phyloP scores from a whole-genome alignment of 2,113 vertebrate species.

The Nycticryphes semicollaris region DNA sequence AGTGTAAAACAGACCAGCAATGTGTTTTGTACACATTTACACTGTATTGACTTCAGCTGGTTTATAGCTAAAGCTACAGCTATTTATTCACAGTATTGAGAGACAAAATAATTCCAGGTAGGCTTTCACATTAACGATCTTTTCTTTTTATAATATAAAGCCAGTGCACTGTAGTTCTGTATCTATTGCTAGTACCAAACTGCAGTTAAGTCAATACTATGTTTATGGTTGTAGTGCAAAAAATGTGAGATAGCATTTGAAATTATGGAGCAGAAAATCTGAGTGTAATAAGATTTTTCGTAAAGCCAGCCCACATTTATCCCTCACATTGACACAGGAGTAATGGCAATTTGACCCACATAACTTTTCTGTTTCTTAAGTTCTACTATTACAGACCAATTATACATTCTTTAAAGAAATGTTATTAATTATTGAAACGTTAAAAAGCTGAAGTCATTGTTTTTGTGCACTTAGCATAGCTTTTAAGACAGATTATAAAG shows the following conservation, averaged over 20 bases:
- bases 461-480: constrained; percentile 65
- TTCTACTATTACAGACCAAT: constrained; percentile 54
- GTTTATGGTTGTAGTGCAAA: background rate
- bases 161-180: background rate
- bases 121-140: background rate
- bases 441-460: constrained; percentile 67
- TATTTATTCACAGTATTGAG: background rate
- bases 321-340: background rate
- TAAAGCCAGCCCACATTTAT: background rate
- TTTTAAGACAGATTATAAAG: constrained; percentile 66
- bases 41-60: background rate
- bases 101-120: constrained; percentile 4
- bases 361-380: constrained; percentile 59
- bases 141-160: background rate
- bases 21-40: background rate
- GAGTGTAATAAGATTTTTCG: background rate
- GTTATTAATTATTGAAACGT: constrained; percentile 68
- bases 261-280: constrained; percentile 29
- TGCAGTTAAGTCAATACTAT: background rate
- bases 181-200: background rate
- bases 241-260: background rate
- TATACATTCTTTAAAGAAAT: constrained; percentile 53
- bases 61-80: background rate
- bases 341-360: constrained; percentile 39
- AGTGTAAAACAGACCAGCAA: background rate